These are phyloP conservation scores for Temnothorax curvispinosus DNA, from an alignment of 1,140 invertebrate genomes.

Conservation along the genomic window DNA sequence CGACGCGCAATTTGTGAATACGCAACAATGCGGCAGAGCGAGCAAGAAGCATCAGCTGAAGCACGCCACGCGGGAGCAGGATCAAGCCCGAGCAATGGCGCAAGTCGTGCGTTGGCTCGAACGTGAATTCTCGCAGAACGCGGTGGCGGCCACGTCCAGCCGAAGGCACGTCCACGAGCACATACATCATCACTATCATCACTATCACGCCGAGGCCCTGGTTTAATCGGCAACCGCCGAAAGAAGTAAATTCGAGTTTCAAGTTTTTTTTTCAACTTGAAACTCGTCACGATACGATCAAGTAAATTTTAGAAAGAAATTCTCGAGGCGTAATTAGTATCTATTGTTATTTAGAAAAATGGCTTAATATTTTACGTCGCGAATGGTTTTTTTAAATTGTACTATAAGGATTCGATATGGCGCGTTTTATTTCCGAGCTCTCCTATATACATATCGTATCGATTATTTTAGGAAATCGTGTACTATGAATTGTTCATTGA, in stretches of 20 bases:
- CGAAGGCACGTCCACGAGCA: conserved; percentile 91
- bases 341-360: neutral
- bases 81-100: conserved; percentile 90
- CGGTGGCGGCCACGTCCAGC: conserved; percentile 75
- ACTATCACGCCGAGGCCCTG: conserved; percentile 87
- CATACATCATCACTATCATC: conserved; percentile 94
- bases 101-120: conserved; percentile 88
- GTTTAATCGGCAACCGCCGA: conserved; percentile 70
- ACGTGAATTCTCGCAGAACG: conserved; percentile 85
- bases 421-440: neutral
- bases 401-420: conserved; percentile 18
- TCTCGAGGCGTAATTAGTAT: neutral
- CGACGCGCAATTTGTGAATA: conserved; percentile 74
- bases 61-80: conserved; percentile 89
- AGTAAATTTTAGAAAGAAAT: conserved; percentile 17
- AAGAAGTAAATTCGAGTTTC: neutral
- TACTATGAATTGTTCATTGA: conserved; percentile 10
- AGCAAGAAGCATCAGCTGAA: conserved; percentile 88
- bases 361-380: neutral
- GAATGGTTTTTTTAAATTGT: conserved; percentile 33
- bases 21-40: conserved; percentile 75
- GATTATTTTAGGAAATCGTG: conserved; percentile 9
- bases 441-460: neutral
- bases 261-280: neutral
- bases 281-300: neutral